These are phyloP conservation scores for Apteryx owenii DNA, from an alignment of 2,113 vertebrate species.

Conservation along the genomic window DNA sequence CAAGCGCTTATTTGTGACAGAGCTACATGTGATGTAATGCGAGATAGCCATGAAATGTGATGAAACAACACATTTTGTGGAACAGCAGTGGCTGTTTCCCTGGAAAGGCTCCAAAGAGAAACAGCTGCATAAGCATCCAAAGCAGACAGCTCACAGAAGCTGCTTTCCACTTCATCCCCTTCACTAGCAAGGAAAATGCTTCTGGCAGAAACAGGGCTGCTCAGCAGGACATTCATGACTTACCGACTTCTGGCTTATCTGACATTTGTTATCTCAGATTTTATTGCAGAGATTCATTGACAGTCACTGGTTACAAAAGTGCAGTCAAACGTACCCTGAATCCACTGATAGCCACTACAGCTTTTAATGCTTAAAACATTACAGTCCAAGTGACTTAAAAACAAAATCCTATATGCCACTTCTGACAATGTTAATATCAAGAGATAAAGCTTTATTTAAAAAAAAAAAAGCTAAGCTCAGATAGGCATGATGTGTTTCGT, in stretches of 20 bases:
- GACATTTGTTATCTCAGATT: not conserved
- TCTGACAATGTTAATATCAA: not conserved
- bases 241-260: not conserved
- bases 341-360: not conserved
- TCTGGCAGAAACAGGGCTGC: slow-evolving; percentile 2
- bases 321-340: not conserved
- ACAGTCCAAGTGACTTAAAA: not conserved
- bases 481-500: not conserved
- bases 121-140: slow-evolving; percentile 63
- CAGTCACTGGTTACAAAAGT: not conserved
- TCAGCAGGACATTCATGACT: not conserved
- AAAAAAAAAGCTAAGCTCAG: not conserved
- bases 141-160: slow-evolving; percentile 36
- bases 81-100: slow-evolving; percentile 8
- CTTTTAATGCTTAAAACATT: not conserved
- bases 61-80: slow-evolving; percentile 46
- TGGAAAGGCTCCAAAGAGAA: slow-evolving; percentile 49
- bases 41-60: not conserved
- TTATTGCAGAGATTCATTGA: not conserved
- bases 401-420: not conserved
- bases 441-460: not conserved
- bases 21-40: not conserved
- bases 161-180: not conserved
- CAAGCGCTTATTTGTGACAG: not conserved
- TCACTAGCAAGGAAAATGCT: not conserved